Percentiles rank a stretch among this genome's conserved stretches.
These are phyloP conservation scores for Diachrysia chrysitis DNA, from an alignment of 2,888 invertebrate genomes.

Conservation along the genomic window DNA sequence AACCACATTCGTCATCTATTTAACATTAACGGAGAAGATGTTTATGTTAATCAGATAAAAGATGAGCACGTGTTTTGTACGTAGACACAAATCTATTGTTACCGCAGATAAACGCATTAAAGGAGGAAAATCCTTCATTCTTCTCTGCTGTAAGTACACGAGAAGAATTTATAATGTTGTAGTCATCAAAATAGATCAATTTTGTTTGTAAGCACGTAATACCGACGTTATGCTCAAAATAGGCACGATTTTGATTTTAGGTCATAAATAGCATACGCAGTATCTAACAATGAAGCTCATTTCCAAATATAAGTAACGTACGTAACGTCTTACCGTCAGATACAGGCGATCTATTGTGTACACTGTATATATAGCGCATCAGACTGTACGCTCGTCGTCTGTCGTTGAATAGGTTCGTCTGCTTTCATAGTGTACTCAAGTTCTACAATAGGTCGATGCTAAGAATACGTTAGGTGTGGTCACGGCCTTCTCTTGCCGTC, in stretches of 20 bases:
- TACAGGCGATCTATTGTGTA: conserved; percentile 14
- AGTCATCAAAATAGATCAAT: neutral
- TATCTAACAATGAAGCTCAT: neutral
- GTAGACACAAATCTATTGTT: neutral
- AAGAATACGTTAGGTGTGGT: conserved; percentile 20
- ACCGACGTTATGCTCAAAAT: neutral
- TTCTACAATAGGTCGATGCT: conserved; percentile 13
- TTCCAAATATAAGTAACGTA: conserved; percentile 5
- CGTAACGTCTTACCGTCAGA: conserved; percentile 24
- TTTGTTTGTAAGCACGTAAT: neutral
- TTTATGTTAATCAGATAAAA: neutral
- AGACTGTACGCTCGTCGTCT: conserved; percentile 10
- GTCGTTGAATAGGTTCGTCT: conserved; percentile 5
- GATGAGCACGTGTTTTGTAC: neutral
- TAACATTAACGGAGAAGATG: neutral
- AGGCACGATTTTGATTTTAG: neutral
- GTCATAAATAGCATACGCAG: neutral
- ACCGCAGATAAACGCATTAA: neutral
- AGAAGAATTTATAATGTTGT: neutral
- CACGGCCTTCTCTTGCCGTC: conserved; percentile 15
- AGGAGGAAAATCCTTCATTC: neutral
- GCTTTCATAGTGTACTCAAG: conserved; percentile 17
- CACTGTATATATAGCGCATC: conserved; percentile 34
- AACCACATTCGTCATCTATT: neutral
- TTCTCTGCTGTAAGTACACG: neutral